Conservation (phyloP, 2,888 invertebrate genomes). For the Zootermopsis nevadensis region DNA sequence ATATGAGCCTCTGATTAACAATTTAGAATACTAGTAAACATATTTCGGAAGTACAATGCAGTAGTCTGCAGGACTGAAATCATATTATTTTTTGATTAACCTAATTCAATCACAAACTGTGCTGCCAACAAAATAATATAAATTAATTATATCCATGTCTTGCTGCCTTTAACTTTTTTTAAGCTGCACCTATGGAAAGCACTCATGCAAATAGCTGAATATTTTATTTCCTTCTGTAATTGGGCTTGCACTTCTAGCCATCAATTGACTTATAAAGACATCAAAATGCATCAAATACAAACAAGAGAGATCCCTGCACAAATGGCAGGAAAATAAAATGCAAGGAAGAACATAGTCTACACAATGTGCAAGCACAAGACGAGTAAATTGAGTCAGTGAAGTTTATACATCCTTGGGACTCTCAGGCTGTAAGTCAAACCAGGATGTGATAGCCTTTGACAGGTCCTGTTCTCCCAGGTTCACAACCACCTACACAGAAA, state of each 20-base stretch:
- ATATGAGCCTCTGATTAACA: too few species aligned
- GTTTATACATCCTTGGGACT: conserved; percentile 50
- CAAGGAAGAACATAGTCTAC: conserved; percentile 22
- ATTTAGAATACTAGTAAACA: not conserved
- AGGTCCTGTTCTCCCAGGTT: conserved; percentile 75
- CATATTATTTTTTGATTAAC: not conserved
- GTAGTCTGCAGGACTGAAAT: not conserved
- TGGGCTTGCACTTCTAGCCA: not conserved
- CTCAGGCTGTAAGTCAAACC: conserved; percentile 79
- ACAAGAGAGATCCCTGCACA: not conserved
- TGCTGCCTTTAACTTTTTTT: not conserved
- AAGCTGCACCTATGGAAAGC: not conserved
- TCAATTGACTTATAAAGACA: not conserved
- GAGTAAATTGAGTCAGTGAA: not conserved
- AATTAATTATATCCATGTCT: not conserved
- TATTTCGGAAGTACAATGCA: not conserved
- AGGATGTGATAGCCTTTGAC: conserved; percentile 75
- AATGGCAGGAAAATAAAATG: not conserved
- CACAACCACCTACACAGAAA: conserved; percentile 69
- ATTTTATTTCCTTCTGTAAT: not conserved
- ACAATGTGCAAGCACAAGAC: conserved; percentile 3
- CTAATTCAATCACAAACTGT: not conserved
- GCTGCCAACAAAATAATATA: not conserved
- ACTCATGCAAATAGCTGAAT: not conserved
- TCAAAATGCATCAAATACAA: not conserved